Evolutionary conservation across 2,888 invertebrate genomes (phyloP).

Genomic region (Apoderus coryli): DNA sequence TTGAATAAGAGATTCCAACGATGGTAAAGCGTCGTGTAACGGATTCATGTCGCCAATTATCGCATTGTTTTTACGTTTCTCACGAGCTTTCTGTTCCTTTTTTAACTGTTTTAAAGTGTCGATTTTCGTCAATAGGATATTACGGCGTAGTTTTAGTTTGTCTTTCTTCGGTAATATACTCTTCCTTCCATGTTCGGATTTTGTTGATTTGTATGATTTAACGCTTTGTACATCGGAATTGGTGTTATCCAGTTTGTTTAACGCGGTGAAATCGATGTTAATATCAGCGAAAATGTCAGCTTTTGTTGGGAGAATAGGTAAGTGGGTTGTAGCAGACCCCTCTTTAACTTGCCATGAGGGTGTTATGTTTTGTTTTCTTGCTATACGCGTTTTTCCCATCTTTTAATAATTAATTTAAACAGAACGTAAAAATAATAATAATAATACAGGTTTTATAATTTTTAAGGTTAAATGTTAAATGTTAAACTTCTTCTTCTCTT

Average conservation of each 20-base stretch:
- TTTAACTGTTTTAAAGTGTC: slow-evolving; percentile 24
- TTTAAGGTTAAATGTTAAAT: too few relatives aligned
- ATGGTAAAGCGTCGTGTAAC: slow-evolving; percentile 27
- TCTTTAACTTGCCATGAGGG: too few relatives aligned
- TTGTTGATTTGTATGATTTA: slow-evolving; percentile 25
- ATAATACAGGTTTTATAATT: too few relatives aligned
- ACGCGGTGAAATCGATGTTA: too few relatives aligned
- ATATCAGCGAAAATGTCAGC: too few relatives aligned
- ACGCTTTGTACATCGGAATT: slow-evolving; percentile 23
- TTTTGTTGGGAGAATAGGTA: too few relatives aligned
- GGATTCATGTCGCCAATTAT: slow-evolving; percentile 26
- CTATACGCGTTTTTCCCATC: too few relatives aligned
- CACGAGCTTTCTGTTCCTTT: slow-evolving; percentile 21
- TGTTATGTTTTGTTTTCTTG: too few relatives aligned
- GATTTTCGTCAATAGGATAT: slow-evolving; percentile 25
- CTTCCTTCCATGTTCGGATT: slow-evolving; percentile 19
- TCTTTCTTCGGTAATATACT: slow-evolving; percentile 25
- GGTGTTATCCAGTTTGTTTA: slow-evolving; percentile 16
- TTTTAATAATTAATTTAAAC: too few relatives aligned
- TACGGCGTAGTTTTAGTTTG: slow-evolving; percentile 24
- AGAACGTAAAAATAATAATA: too few relatives aligned
- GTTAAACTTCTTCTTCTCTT: too few relatives aligned
- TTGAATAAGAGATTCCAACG: slow-evolving; percentile 23
- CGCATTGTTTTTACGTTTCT: slow-evolving; percentile 23
- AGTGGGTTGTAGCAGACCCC: too few relatives aligned